Conservation (phyloP, 2,797 vertebrate species). For the Iguana delicatissima region DNA sequence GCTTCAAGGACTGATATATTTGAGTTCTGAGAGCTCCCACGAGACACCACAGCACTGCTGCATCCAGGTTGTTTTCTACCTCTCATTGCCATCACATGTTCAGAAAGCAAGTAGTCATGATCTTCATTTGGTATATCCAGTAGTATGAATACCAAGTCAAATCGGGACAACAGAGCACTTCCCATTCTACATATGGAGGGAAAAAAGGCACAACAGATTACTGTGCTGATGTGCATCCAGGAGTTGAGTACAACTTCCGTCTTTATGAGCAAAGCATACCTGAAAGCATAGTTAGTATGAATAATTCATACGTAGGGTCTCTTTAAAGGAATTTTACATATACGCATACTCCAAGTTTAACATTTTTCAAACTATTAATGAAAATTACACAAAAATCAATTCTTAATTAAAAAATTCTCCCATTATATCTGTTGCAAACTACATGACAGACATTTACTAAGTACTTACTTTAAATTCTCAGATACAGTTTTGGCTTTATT, state of each 20-base stretch:
- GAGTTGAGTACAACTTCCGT: neutral
- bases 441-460: conserved; percentile 36
- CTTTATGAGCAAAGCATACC: neutral
- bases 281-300: neutral
- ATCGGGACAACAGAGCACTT: conserved; percentile 94
- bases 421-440: neutral
- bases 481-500: conserved; percentile 97
- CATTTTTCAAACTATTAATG: neutral
- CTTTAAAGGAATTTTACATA: neutral
- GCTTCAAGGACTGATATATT: conserved; percentile 88
- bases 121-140: conserved; percentile 96
- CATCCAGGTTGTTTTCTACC: conserved; percentile 79
- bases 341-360: neutral
- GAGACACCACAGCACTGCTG: conserved; percentile 79
- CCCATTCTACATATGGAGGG: conserved; percentile 87
- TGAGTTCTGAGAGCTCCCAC: conserved; percentile 74
- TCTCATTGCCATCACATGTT: conserved; percentile 94
- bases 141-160: conserved; percentile 96
- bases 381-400: neutral
- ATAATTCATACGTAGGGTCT: neutral
- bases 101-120: conserved; percentile 92
- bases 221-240: neutral
- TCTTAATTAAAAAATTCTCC: neutral
- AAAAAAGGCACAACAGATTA: conserved; percentile 29
- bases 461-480: conserved; percentile 95